Evolutionary conservation across 2,888 invertebrate genomes (phyloP).

Genomic region (Tricholauxania praeusta): DNA sequence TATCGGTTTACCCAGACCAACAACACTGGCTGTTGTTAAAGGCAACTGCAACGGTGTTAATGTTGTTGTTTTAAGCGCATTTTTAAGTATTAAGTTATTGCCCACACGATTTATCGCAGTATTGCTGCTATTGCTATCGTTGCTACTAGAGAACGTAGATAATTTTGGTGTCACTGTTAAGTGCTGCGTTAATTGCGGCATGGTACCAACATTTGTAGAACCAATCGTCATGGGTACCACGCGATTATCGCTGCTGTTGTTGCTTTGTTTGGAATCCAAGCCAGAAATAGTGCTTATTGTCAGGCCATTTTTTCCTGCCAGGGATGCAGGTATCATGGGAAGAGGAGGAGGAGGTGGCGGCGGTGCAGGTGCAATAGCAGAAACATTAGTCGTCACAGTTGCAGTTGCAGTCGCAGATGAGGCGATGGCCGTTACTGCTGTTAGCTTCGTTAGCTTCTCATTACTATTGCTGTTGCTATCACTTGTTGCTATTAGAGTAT

Average conservation of each 20-base stretch:
- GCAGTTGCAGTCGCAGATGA: slow-evolving; percentile 41
- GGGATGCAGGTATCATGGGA: slow-evolving; percentile 42
- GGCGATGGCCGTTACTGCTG: slow-evolving; percentile 31
- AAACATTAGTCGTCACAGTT: slow-evolving; percentile 33
- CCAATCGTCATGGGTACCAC: slow-evolving; percentile 67
- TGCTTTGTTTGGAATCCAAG: slow-evolving; percentile 37
- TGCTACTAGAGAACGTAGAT: slow-evolving; percentile 48
- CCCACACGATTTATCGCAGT: slow-evolving; percentile 39
- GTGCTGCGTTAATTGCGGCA: slow-evolving; percentile 63
- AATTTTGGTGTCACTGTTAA: slow-evolving; percentile 52
- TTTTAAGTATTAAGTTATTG: slow-evolving; percentile 50
- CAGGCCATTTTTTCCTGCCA: slow-evolving; percentile 60
- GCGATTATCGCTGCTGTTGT: slow-evolving; percentile 20
- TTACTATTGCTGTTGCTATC: slow-evolving; percentile 23
- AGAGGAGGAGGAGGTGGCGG: slow-evolving; percentile 40
- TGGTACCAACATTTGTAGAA: slow-evolving; percentile 79
- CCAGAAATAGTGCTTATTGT: slow-evolving; percentile 56
- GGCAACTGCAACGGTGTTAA: slow-evolving; percentile 57
- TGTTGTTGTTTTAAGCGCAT: slow-evolving; percentile 63
- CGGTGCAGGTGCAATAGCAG: slow-evolving; percentile 38
- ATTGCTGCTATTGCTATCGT: slow-evolving; percentile 39
- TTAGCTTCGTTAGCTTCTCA: slow-evolving; percentile 9
- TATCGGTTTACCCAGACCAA: slow-evolving; percentile 54
- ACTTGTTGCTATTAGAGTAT: slow-evolving; percentile 31
- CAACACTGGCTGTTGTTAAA: not conserved